phyloP scores from a whole-genome alignment of 2,888 invertebrate genomes.

The Xanthia icteritia region DNA sequence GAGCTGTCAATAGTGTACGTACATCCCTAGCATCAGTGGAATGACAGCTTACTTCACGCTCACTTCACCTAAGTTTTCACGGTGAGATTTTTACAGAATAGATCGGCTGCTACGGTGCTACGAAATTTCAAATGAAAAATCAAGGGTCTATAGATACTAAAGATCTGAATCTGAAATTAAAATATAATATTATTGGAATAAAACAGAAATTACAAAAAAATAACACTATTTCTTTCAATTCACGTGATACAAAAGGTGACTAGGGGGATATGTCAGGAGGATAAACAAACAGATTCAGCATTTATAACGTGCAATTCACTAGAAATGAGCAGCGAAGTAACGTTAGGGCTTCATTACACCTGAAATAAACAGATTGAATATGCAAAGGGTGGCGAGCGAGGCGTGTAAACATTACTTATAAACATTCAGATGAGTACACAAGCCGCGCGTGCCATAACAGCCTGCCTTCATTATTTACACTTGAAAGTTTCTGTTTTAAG shows the following conservation, averaged over 20 bases:
- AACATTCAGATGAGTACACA: constrained; percentile 46
- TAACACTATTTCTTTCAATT: neutral
- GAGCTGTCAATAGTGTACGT: too few species aligned
- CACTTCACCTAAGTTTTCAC: too few species aligned
- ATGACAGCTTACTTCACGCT: too few species aligned
- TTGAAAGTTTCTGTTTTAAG: constrained; percentile 46
- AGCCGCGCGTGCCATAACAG: constrained; percentile 39
- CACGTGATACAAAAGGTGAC: constrained; percentile 16
- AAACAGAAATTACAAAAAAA: neutral
- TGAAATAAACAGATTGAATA: constrained; percentile 60
- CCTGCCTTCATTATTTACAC: constrained; percentile 48
- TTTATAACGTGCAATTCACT: neutral
- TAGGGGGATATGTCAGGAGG: neutral
- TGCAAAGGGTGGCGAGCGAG: constrained; percentile 48
- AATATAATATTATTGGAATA: neutral
- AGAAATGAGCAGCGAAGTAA: constrained; percentile 23
- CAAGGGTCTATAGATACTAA: neutral
- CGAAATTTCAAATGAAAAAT: neutral
- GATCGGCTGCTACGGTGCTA: constrained; percentile 10
- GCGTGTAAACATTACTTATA: constrained; percentile 52
- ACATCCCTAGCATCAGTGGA: too few species aligned
- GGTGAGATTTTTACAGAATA: too few species aligned
- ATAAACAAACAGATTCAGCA: constrained; percentile 2
- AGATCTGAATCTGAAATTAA: neutral
- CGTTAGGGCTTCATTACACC: constrained; percentile 49